Conservation (phyloP, 2,113 vertebrate genomes). For the Phainopepla nitens region DNA sequence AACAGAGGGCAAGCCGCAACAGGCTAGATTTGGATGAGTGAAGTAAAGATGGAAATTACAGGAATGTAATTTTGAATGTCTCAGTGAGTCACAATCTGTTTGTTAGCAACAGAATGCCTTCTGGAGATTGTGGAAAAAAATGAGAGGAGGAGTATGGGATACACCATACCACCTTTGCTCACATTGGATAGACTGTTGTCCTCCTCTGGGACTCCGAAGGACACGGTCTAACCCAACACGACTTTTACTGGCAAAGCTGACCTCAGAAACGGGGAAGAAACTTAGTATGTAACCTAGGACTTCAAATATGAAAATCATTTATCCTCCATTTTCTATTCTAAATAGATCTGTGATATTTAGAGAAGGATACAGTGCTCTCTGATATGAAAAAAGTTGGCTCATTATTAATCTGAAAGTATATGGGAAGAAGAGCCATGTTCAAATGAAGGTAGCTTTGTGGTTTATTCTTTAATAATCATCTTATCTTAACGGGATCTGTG, state of each 20-base stretch:
- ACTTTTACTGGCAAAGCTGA: background rate
- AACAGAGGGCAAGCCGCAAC: background rate
- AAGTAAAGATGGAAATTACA: constrained; percentile 10
- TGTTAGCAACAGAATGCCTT: background rate
- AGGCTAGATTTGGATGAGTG: background rate
- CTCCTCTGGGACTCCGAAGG: background rate
- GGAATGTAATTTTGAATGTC: background rate
- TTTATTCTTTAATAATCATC: background rate
- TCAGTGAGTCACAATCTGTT: constrained; percentile 16
- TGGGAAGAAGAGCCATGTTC: background rate
- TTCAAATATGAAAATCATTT: background rate
- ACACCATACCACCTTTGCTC: background rate
- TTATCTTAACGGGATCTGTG: background rate
- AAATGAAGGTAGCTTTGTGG: background rate
- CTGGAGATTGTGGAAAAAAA: background rate
- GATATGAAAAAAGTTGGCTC: background rate
- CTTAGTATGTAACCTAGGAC: background rate
- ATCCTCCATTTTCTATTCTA: background rate
- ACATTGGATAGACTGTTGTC: background rate
- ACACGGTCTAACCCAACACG: background rate
- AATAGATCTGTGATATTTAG: background rate
- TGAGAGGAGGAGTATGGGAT: background rate
- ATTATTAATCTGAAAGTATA: background rate
- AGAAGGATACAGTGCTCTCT: background rate
- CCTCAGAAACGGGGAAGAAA: background rate